Evolutionary conservation across 2,888 invertebrate genomes (phyloP).

Genomic region (Epirrita christyi): DNA sequence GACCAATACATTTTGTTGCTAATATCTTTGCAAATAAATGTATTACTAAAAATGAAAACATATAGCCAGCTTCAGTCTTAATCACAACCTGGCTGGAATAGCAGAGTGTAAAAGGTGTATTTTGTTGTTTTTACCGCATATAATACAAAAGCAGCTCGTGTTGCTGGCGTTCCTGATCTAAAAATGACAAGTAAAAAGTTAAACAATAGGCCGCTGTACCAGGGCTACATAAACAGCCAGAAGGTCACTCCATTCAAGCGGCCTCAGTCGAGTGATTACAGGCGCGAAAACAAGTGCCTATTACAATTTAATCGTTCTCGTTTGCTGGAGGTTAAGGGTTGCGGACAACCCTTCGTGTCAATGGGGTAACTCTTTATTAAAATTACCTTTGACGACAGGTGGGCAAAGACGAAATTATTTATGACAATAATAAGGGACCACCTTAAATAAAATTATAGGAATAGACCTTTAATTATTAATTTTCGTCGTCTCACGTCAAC

Average conservation of each 20-base stretch:
- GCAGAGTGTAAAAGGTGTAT: too few relatives aligned
- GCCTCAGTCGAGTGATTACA: constrained; percentile 44
- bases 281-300: constrained; percentile 49
- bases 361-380: constrained; percentile 45
- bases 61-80: too few relatives aligned
- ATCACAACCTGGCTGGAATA: too few relatives aligned
- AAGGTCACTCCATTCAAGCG: constrained; percentile 16
- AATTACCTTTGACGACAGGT: constrained; percentile 41
- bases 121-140: neutral
- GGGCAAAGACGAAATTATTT: neutral
- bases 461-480: too few relatives aligned
- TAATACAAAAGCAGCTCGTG: neutral
- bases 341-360: constrained; percentile 48
- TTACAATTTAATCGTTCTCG: constrained; percentile 47
- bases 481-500: neutral
- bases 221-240: constrained; percentile 17
- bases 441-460: neutral
- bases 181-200: constrained; percentile 16
- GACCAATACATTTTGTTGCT: too few relatives aligned
- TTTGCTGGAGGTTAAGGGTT: constrained; percentile 41
- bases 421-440: neutral
- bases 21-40: too few relatives aligned
- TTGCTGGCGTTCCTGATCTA: neutral
- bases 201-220: constrained; percentile 20
- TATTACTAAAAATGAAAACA: too few relatives aligned